Percentiles rank a stretch among this genome's conserved stretches.
Conservation (phyloP, 2,113 vertebrate genomes). For the Phaethon lepturus region DNA sequence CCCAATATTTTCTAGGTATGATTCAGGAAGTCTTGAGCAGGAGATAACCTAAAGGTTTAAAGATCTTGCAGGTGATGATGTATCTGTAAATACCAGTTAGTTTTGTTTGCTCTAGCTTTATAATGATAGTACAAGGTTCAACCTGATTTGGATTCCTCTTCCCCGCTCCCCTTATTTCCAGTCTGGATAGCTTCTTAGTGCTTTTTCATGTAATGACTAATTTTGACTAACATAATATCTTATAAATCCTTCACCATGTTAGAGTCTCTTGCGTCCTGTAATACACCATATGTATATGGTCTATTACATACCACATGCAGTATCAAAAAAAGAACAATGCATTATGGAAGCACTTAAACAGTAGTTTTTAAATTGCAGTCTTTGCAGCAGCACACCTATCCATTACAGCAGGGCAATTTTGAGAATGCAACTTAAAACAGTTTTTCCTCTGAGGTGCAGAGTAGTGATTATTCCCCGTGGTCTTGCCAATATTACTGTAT, state of each 20-base stretch:
- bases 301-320: not conserved
- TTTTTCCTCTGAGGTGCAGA: not conserved
- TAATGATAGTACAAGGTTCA: not conserved
- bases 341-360: not conserved
- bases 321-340: not conserved
- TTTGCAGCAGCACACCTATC: conserved; percentile 18
- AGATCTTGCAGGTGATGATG: not conserved
- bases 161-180: not conserved
- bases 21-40: not conserved
- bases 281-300: not conserved
- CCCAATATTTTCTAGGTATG: not conserved
- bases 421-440: not conserved
- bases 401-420: conserved; percentile 1
- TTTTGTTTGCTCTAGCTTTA: not conserved
- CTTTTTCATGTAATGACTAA: not conserved
- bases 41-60: not conserved
- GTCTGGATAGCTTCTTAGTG: not conserved
- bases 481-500: not conserved
- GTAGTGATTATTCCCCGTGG: not conserved
- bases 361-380: not conserved
- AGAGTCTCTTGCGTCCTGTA: not conserved
- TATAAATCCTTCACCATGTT: not conserved
- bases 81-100: not conserved
- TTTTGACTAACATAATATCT: not conserved
- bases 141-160: not conserved